phyloP scores from a whole-genome alignment of 2,888 invertebrate genomes.

The Hydrotaea cyrtoneurina region DNA sequence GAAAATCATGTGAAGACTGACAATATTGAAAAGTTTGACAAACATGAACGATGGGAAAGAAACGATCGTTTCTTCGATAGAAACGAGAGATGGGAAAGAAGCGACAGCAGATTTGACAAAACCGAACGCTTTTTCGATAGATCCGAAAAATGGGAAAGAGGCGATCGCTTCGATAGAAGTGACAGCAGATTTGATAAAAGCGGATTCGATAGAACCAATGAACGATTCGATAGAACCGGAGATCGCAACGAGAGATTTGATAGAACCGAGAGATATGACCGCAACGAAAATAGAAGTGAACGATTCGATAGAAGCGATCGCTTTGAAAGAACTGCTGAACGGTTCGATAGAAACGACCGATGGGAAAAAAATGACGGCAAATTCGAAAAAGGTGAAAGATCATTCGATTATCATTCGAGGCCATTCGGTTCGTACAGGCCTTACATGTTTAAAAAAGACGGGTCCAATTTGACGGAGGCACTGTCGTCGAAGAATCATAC shows the following conservation, averaged over 20 bases:
- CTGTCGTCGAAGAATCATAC: conserved; percentile 1
- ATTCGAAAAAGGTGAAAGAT: not conserved
- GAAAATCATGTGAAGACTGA: conserved; percentile 22
- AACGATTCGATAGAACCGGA: conserved; percentile 9
- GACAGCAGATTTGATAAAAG: not conserved
- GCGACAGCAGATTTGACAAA: conserved; percentile 10
- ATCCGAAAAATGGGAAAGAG: conserved; percentile 17
- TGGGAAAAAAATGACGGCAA: conserved; percentile 14
- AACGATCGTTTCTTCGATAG: conserved; percentile 14
- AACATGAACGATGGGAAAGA: conserved; percentile 9
- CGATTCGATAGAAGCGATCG: conserved; percentile 22
- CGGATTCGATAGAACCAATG: conserved; percentile 2
- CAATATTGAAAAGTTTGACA: not conserved
- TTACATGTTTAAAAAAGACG: conserved; percentile 1
- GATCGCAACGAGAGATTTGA: not conserved
- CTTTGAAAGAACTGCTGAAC: conserved; percentile 10
- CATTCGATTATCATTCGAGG: not conserved
- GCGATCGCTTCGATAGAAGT: conserved; percentile 3
- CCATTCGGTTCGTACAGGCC: conserved; percentile 6
- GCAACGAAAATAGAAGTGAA: conserved; percentile 9
- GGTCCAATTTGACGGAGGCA: not conserved
- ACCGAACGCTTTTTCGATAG: conserved; percentile 22
- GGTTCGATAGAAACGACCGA: conserved; percentile 15
- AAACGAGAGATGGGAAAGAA: conserved; percentile 22
- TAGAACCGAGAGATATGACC: conserved; percentile 16